Evolutionary conservation across 1,140 invertebrate species (phyloP), one percentile per base, ranked within the genome.

Genomic region (Arion vulgaris): DNA sequence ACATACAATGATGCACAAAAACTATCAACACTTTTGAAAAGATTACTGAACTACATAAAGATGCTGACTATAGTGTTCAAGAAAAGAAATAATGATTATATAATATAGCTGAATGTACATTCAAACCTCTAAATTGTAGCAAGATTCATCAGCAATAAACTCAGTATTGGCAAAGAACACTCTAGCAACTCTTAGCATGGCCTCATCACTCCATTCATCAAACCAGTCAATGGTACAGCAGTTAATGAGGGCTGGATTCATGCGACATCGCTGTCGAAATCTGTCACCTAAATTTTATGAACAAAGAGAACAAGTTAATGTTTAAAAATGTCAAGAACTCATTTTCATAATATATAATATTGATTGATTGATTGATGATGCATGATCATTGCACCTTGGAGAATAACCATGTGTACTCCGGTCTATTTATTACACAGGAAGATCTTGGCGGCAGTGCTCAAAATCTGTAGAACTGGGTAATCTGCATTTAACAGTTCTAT

Each of bases 141-240:
- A 80, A 71, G 87, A 77, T 34, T 81, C 80, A 83, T 89, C 87
- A 26, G 88, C 87, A 41, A 89, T 89, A 80, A 92, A 91, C 76
- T 90, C 89, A 23, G 86, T 87, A 80, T 89, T 88, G 36, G 86
- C 84, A 84, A 92, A 91, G 86, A 91, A 92, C 19, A 90, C 88
- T 32, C 91, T 80, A 26, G 92, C 96, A 0, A 97, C 96, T 2
- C 96, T 96, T 0, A 96, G 91, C 92, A 92, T 92, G 82, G 92
- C 91, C 69, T 91, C 89, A 32, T 90, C 86, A 2, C 88, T 87
- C 92, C 92, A 92, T 34, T 92, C 90, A 80, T 91, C 89, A 84
- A 91, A 92, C 92, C 92, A 92, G 85, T 92, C 92, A 57, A 92
- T 92, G 17, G 91, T 92, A 84, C 91, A 92, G 85, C 91, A 91